Evolutionary conservation across 2,113 vertebrate species (phyloP).

Genomic region (Semnornis frantzii): DNA sequence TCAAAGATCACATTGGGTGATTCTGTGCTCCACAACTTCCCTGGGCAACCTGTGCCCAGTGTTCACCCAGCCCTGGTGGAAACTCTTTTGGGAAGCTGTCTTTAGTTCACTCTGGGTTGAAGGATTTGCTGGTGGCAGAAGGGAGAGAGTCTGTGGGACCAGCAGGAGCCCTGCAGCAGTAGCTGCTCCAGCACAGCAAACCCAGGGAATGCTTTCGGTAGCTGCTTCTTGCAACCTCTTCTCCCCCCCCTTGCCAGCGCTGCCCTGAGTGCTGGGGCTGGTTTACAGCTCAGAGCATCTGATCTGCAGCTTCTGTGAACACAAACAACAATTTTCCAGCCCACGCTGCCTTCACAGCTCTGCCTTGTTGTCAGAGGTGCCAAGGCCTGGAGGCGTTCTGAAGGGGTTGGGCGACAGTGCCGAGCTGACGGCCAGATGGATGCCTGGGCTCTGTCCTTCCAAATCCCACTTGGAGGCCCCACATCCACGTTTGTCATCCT

Average conservation of each 20-base stretch:
- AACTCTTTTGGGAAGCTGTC: not conserved
- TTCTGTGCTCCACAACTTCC: too few relatives aligned
- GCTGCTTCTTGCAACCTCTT: not conserved
- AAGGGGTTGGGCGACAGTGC: accelerated
- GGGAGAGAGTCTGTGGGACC: not conserved
- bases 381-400: not conserved
- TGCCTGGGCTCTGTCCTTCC: not conserved
- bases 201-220: not conserved
- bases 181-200: not conserved
- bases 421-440: not conserved
- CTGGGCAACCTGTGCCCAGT: too few relatives aligned
- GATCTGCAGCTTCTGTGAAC: not conserved
- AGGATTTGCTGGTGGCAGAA: not conserved
- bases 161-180: not conserved
- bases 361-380: accelerated
- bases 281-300: not conserved
- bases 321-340: not conserved
- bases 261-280: not conserved
- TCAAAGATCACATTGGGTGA: too few relatives aligned
- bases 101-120: not conserved
- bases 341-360: not conserved
- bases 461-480: not conserved
- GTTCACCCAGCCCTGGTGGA: not conserved
- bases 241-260: not conserved
- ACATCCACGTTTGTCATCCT: not conserved